Percentiles rank a stretch among this genome's conserved stretches.
Conservation (phyloP, 30 jellyfish, hydroid and myxozoan genomes). For the Clytia hemisphaerica region DNA sequence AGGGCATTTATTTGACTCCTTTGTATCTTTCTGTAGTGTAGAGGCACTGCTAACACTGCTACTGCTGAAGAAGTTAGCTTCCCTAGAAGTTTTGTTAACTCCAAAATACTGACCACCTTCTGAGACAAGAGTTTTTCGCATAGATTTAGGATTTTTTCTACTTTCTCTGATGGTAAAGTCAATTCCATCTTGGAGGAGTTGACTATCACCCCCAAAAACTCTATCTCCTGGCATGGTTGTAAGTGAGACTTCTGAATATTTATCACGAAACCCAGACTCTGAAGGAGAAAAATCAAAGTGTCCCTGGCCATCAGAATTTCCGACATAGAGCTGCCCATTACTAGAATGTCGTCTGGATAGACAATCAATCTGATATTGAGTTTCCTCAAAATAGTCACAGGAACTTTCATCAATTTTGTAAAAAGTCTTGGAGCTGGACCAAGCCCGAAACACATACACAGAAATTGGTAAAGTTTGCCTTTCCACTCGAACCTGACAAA, state of each 20-base stretch:
- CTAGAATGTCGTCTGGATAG: background rate
- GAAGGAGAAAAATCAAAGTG: no score
- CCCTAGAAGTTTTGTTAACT: conserved; percentile 20
- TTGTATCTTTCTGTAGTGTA: conserved; percentile 12
- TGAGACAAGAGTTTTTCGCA: conserved; percentile 5
- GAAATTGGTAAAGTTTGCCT: no score
- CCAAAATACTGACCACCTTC: background rate
- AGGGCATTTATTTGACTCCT: conserved; percentile 8
- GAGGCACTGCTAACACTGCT: conserved; percentile 28
- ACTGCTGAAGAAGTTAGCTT: conserved; percentile 19
- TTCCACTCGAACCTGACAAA: no score
- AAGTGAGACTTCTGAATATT: conserved; percentile 10
- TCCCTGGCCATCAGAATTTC: no score
- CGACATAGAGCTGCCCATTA: conserved; percentile 18
- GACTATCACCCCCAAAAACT: conserved; percentile 32
- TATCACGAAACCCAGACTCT: conserved; percentile 23
- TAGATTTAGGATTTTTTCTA: background rate
- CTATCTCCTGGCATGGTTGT: conserved; percentile 23
- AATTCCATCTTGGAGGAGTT: conserved; percentile 13
- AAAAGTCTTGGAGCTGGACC: no score
- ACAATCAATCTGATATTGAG: background rate
- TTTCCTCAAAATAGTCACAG: background rate
- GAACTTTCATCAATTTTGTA: no score
- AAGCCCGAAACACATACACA: no score
- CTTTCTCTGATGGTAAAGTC: conserved; percentile 19